Evolutionary conservation across 1,140 invertebrate species (phyloP), one percentile per base, ranked within the genome.

Genomic region (Hycleus cichorii): DNA sequence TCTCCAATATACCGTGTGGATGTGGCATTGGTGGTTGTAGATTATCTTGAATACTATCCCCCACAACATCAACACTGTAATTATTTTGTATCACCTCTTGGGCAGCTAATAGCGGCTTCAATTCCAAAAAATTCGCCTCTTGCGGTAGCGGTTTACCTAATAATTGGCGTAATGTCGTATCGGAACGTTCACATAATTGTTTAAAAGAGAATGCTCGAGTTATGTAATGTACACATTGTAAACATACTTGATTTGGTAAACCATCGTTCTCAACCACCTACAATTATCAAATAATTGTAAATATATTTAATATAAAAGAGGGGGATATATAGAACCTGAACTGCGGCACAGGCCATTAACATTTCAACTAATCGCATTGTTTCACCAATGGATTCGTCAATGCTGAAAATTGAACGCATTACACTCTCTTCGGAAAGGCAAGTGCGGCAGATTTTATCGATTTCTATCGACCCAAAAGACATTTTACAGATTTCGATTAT

Each of bases 211-310:
- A 77, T 18, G 73, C 66, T 45, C 66, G 66, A 39, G 71, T 70
- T 3, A 77, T 71, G 43, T 73, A 69, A 38, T 71, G 61, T 26
- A 73, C 66, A 63, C 76, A 77, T 57, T 74, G 65, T 24, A 68
- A 50, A 62, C 76, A 77, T 9, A 77, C 69, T 58, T 74, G 64
- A 10, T 63, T 60, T 6, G 76, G 76, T 49, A 77, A 65, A 3
- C 74, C 74, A 64, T 77, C 76, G 45, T 69, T 69, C 66, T 73
- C 70, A 26, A 62, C 47, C 6, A 76, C 65, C 74, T 76, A 50
- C 58, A 58, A 68, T 64, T 49, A 18, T 1, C 62, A 52, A 47
- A 24, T 11, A 52, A 55, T 46, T 38, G 1, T 2, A 42, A n/a
- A 18, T 18, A 18, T 18, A 18, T 18, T 18, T n/a, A n/a, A n/a